Conservation (phyloP, 2,113 vertebrate species). For the Daboia siamensis region DNA sequence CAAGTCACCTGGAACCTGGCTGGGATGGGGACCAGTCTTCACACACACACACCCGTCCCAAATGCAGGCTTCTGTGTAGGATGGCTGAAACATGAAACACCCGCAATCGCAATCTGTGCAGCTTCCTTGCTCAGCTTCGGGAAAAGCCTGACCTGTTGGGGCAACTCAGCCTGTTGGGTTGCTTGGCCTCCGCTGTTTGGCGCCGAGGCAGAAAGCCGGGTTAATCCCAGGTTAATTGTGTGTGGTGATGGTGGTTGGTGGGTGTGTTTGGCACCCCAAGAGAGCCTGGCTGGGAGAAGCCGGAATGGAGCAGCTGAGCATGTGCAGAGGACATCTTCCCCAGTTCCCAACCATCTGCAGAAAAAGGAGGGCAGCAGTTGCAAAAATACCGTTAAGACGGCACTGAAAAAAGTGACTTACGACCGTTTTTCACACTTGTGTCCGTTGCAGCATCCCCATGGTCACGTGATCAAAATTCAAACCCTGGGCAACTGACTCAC, state of each 20-base stretch:
- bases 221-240: neutral
- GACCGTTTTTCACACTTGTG: no score
- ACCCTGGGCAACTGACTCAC: no score
- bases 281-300: no score
- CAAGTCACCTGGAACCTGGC: neutral
- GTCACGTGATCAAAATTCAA: no score
- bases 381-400: neutral
- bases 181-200: neutral
- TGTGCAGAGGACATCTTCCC: neutral
- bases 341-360: neutral
- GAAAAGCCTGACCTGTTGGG: neutral
- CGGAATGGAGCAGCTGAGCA: rapidly evolving
- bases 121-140: neutral
- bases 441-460: no score
- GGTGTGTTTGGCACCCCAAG: neutral
- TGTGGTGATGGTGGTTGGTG: rapidly evolving
- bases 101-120: neutral
- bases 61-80: neutral
- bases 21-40: neutral
- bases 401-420: no score
- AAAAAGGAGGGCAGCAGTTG: neutral
- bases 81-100: neutral
- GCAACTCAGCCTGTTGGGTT: neutral
- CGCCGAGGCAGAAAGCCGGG: neutral
- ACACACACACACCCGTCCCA: neutral